A percentile compares a stretch with the other conserved stretches of the same genome.
phyloP scores from a whole-genome alignment of 2,113 vertebrate genomes.

The Phainopepla nitens region DNA sequence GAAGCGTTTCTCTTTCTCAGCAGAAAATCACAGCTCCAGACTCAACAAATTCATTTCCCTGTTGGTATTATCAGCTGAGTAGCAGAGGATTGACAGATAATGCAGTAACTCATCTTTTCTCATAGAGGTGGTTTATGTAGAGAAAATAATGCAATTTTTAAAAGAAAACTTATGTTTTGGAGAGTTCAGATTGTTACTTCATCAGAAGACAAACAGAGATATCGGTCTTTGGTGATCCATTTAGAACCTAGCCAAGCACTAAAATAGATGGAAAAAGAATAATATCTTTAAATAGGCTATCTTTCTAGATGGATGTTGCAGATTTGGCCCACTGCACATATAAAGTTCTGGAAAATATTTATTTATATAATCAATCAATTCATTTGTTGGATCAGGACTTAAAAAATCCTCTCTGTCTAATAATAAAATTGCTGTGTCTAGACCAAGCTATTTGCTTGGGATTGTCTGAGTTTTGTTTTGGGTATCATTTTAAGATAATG shows the following conservation, averaged over 20 bases:
- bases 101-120: background rate
- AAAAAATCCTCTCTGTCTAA: slow-evolving; percentile 2
- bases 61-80: background rate
- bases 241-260: background rate
- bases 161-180: background rate
- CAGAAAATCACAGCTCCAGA: slow-evolving; percentile 9
- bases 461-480: slow-evolving; percentile 45
- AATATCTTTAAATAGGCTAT: background rate
- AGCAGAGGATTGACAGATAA: background rate
- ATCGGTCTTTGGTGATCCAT: background rate
- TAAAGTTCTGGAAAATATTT: background rate
- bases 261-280: background rate
- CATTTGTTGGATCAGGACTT: slow-evolving; percentile 13
- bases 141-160: background rate
- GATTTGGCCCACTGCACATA: background rate
- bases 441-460: slow-evolving; percentile 34
- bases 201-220: background rate
- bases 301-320: background rate
- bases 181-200: background rate
- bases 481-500: slow-evolving; percentile 21
- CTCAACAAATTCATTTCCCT: background rate
- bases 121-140: background rate
- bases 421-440: slow-evolving; percentile 57
- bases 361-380: slow-evolving; percentile 15
- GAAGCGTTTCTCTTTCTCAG: background rate